Base-by-base conservation (phyloP, 2,888 invertebrate species). In the Fabriciana adippe region DNA sequence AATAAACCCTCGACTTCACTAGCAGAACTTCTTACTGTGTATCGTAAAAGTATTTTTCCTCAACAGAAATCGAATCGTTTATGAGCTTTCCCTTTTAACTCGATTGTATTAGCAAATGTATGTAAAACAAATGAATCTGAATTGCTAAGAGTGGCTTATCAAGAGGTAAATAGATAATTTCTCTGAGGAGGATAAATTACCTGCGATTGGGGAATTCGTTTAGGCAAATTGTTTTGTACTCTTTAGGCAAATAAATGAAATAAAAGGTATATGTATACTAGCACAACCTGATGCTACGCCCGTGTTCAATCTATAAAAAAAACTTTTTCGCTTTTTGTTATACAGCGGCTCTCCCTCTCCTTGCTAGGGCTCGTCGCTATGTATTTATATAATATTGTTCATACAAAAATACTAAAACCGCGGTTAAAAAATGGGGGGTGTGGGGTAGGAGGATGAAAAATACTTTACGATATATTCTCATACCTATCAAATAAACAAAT, bases 91-190 rank as follows among this genome's bases (percentile, higher is more conserved):
- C 62, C 66, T 71, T 63, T 71, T 67, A 65, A 57, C 45, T 57
- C 64, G 57, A 71, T 69, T 71, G 65, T 62, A 71, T 65, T 55
- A 62, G 60, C 50, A 64, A 56, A 56, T 59, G 60, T 67, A 71
- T 69, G 67, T 67, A 69, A 69, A 69, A 71, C 62, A 63, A 45
- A 51, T 65, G 62, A 55, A 53, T 61, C 53, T 54, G 54, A 56
- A 67, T 70, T 31, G 47, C 48, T 61, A 16, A 51, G 53, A 6
- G 41, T 56, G 53, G 53, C 53, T 59, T 59, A 59, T 59, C 59
- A 53, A 57, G 8, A 48, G 47, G n/a, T 35, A 48, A 54, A 18
- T 59, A 47, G 47, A 45, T 21, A 59, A 26, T 31, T 35, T 16
- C 51, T 61, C 50, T 3, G 5, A 47, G 26, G 35, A 41, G n/a